phyloP scores from a whole-genome alignment of 2,888 invertebrate species.

The Rhagonycha fulva region DNA sequence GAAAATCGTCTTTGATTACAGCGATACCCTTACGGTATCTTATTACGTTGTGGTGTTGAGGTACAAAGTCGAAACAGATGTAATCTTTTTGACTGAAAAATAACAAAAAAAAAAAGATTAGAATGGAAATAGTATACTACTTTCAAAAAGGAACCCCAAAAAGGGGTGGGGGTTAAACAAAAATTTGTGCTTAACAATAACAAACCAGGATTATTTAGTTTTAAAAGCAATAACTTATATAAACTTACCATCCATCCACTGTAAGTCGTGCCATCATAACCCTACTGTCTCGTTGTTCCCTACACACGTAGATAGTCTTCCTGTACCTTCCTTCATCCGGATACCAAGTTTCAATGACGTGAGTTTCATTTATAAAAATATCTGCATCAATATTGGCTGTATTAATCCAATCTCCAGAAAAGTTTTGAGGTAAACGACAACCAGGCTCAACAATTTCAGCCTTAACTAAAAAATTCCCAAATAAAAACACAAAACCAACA shows the following conservation, averaged over 20 bases:
- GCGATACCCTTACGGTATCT: slow-evolving; percentile 87
- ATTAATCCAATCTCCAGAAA: slow-evolving; percentile 94
- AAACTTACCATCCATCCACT: slow-evolving; percentile 84
- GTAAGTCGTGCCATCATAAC: slow-evolving; percentile 96
- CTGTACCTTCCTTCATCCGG: slow-evolving; percentile 90
- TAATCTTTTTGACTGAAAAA: slow-evolving; percentile 89
- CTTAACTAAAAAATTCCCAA: slow-evolving; percentile 58
- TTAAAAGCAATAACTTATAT: no score
- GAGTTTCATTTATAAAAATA: slow-evolving; percentile 91
- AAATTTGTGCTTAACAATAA: no score
- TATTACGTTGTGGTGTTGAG: slow-evolving; percentile 94
- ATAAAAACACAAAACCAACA: background rate
- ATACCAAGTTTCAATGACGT: slow-evolving; percentile 93
- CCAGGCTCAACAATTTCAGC: slow-evolving; percentile 88
- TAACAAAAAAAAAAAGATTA: slow-evolving; percentile 14
- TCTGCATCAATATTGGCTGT: slow-evolving; percentile 97
- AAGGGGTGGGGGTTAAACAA: no score
- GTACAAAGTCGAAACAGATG: slow-evolving; percentile 95
- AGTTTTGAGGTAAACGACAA: slow-evolving; percentile 91
- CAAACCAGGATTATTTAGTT: no score
- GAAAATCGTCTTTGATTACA: slow-evolving; percentile 87
- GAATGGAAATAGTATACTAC: no score
- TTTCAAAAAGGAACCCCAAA: no score
- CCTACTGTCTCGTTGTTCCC: slow-evolving; percentile 86
- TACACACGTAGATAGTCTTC: slow-evolving; percentile 91